Evolutionary conservation across 2,888 invertebrate species (phyloP).

Genomic region (Cataglyphis rosenhaueri): DNA sequence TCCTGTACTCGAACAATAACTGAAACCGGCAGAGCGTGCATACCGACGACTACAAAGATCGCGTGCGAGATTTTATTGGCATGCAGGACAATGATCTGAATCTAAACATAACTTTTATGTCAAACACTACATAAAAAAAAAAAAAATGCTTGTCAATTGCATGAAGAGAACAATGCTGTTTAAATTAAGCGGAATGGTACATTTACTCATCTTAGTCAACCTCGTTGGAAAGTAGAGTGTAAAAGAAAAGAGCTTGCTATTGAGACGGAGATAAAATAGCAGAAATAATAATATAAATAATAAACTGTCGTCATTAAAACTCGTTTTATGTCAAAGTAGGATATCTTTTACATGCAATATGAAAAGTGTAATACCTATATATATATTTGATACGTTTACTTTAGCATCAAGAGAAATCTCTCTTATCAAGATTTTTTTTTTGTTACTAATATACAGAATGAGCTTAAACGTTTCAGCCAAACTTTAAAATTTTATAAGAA

Average conservation of each 20-base stretch:
- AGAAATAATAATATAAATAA: background rate
- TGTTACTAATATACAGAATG: background rate
- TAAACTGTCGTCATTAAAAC: background rate
- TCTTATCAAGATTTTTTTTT: background rate
- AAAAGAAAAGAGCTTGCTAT: background rate
- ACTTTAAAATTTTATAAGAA: no score
- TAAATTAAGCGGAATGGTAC: background rate
- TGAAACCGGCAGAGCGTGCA: background rate
- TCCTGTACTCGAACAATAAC: background rate
- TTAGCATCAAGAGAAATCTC: background rate
- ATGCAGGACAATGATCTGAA: background rate
- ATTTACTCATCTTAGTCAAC: background rate
- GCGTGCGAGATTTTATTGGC: constrained; percentile 1
- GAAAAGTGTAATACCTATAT: background rate
- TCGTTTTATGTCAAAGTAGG: background rate
- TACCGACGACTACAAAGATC: background rate
- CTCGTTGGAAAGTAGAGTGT: constrained; percentile 6
- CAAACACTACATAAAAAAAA: background rate
- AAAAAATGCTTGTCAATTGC: background rate
- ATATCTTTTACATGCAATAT: background rate
- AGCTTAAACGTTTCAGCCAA: no score
- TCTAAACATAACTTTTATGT: constrained; percentile 28
- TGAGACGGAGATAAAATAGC: background rate
- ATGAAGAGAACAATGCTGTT: background rate
- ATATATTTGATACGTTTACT: background rate